Conservation (phyloP, 2,113 vertebrate genomes). For the Rhagologus leucostigma region DNA sequence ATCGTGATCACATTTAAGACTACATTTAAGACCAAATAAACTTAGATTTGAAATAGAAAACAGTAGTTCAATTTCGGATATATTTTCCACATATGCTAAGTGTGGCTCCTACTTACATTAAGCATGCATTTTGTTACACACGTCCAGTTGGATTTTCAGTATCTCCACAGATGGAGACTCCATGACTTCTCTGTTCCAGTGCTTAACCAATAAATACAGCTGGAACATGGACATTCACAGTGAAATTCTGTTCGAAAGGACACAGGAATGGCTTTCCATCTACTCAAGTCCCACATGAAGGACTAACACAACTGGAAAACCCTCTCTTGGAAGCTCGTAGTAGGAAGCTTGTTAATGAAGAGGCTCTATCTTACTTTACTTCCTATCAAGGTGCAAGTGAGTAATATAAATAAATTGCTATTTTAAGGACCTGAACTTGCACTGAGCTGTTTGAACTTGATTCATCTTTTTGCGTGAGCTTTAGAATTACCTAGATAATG, state of each 20-base stretch:
- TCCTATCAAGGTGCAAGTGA: background rate
- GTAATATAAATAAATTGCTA: background rate
- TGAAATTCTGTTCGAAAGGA: background rate
- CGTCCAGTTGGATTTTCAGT: background rate
- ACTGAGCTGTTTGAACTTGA: background rate
- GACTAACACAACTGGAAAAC: background rate
- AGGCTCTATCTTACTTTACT: fast-evolving
- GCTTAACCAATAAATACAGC: background rate
- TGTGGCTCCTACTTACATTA: background rate
- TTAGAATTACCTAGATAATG: background rate
- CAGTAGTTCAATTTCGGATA: background rate
- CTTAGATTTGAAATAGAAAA: background rate
- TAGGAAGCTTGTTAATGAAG: background rate
- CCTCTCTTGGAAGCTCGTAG: background rate
- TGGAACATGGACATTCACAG: background rate
- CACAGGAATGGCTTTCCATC: background rate
- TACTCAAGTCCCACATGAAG: background rate
- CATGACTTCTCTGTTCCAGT: background rate
- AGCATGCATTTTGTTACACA: background rate
- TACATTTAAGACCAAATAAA: background rate
- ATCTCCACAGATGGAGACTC: background rate
- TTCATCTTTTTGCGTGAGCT: background rate
- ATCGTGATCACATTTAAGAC: background rate
- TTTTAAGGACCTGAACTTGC: background rate
- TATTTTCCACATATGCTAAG: background rate